Evolutionary conservation across 2,888 invertebrate species (phyloP).

Genomic region (Heteromyza rotundicornis): DNA sequence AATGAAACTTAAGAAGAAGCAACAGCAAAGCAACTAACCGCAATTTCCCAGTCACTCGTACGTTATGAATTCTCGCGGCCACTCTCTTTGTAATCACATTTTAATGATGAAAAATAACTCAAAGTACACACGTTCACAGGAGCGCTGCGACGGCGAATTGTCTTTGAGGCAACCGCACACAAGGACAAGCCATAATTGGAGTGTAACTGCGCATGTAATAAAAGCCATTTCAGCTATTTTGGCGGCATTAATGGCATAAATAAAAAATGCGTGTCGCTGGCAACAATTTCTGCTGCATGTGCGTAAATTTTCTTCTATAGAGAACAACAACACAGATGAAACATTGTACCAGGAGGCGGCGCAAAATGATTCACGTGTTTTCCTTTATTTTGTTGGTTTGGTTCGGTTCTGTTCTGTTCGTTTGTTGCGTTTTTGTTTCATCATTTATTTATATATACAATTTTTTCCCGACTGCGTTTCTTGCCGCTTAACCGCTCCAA

Average conservation of each 20-base stretch:
- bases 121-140: slow-evolving; percentile 23
- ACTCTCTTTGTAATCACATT: too few species aligned
- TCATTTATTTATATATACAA: not conserved
- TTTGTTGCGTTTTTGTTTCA: not conserved
- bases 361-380: not conserved
- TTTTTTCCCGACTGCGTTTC: not conserved
- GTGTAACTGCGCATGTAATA: slow-evolving; percentile 57
- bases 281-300: slow-evolving; percentile 7
- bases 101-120: slow-evolving; percentile 15
- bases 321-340: not conserved
- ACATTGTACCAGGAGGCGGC: not conserved
- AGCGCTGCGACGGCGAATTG: slow-evolving; percentile 29
- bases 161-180: slow-evolving; percentile 32
- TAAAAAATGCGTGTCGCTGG: slow-evolving; percentile 32
- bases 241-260: slow-evolving; percentile 52
- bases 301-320: not conserved
- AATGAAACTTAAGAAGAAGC: too few species aligned
- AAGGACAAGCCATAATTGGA: slow-evolving; percentile 45
- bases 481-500: not conserved
- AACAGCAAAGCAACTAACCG: too few species aligned
- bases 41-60: too few species aligned
- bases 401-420: not conserved
- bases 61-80: too few species aligned
- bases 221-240: slow-evolving; percentile 54
- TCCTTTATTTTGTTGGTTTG: not conserved